Evolutionary conservation across 2,888 invertebrate species (phyloP).

Genomic region (Megastigmus dorsalis): DNA sequence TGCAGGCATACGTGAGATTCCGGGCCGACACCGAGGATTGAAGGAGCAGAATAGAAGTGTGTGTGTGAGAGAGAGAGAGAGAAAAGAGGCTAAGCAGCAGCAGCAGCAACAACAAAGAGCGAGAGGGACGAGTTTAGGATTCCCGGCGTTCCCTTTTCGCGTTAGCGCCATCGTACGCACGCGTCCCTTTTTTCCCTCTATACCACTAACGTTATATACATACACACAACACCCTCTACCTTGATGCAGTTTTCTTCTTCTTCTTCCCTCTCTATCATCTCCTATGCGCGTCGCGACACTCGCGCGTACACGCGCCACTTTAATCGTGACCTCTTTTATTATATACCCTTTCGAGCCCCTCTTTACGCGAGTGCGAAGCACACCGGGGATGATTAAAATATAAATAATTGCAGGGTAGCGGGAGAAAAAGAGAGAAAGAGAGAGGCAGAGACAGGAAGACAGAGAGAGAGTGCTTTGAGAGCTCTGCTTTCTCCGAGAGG

Average conservation of each 20-base stretch:
- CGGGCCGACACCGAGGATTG: slow-evolving; percentile 26
- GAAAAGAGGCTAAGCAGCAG: slow-evolving; percentile 3
- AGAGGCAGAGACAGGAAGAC: too few species aligned
- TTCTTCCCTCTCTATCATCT: background rate
- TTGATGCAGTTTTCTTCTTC: background rate
- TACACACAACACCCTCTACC: too few species aligned
- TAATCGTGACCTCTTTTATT: slow-evolving; percentile 29
- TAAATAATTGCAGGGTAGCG: slow-evolving; percentile 44
- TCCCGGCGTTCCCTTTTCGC: slow-evolving; percentile 36
- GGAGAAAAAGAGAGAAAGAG: too few species aligned
- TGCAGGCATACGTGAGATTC: slow-evolving; percentile 40
- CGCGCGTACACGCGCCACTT: background rate
- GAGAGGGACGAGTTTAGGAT: slow-evolving; percentile 40
- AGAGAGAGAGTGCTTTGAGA: too few species aligned
- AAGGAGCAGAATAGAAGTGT: too few species aligned
- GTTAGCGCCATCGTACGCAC: slow-evolving; percentile 17
- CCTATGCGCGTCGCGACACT: too few species aligned
- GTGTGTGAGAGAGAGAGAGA: slow-evolving; percentile 10
- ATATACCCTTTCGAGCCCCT: background rate
- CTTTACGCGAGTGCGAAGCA: too few species aligned
- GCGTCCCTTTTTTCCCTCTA: too few species aligned
- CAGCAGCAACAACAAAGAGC: background rate
- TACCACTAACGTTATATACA: too few species aligned
- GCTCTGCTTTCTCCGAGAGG: too few species aligned
- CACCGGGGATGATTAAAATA: slow-evolving; percentile 42